Base-by-base conservation (phyloP, 30 jellyfish, hydroid and myxozoan species). In the Sanderia malayensis region DNA sequence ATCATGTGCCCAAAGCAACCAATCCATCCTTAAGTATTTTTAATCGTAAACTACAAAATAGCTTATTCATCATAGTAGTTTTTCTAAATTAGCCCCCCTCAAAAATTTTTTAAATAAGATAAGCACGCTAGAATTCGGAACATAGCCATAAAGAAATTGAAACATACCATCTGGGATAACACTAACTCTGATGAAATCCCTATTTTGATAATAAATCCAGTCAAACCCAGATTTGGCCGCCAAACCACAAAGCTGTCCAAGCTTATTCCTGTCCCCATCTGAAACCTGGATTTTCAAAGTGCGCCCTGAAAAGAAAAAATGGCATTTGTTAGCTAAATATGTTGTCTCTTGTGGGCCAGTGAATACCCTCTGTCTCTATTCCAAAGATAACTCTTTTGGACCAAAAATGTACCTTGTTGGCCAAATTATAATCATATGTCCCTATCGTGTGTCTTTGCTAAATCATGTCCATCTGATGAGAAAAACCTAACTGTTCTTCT, bases 141-240 rank as follows among this genome's bases (percentile, higher is more conserved):
- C n/a, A n/a, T n/a, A n/a, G n/a, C n/a, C n/a, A n/a, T 41, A 6
- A 15, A 41, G 8, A 15, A 41, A 41, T 41, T 3, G 13, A 24
- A 4, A 44, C 95, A n/a, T 79, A 91, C 98, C 98, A 68, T 91
- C 98, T 9, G 98, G 98, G 18, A 91, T 79, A 45, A 91, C 98
- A 59, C 96, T 84, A 86, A 78, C 67, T 9, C 87, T 63, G 49
- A 91, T 84, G 77, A 32, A 84, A 52, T 49, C 68, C 0, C 31
- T 4, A 22, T 49, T 44, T 64, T 79, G 84, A 60, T 63, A 84
- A 46, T 76, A 76, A 25, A 91, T 95, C 96, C 96, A 91, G 62
- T 91, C 96, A 69, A 91, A 91, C 26, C 98, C 98, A 4, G 98
- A 82, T 21, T 58, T 76, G 31, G 77, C 44, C 2, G 98, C 95